Evolutionary conservation across 1,140 invertebrate species (phyloP).

Genomic region (Brachystomella parvula): DNA sequence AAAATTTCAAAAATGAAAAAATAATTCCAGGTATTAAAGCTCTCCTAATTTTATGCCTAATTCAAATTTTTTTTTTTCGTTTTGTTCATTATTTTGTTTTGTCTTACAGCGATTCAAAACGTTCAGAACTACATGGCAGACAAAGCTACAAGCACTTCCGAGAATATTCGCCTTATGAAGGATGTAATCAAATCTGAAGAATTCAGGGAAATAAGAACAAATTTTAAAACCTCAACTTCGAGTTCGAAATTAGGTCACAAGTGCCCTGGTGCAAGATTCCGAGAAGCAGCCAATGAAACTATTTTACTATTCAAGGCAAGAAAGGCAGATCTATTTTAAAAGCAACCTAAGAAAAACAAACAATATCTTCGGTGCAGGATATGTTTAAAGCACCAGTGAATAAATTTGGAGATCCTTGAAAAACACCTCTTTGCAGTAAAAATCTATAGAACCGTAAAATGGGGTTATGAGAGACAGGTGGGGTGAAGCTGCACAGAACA

Average conservation of each 20-base stretch:
- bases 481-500: no score
- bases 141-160: background rate
- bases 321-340: background rate
- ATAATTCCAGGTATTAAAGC: background rate
- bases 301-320: background rate
- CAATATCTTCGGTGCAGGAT: no score
- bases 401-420: no score
- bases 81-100: no score
- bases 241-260: background rate
- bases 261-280: background rate
- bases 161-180: background rate
- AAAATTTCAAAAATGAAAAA: background rate
- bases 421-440: no score
- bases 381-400: no score
- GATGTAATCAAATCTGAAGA: slow-evolving; percentile 1
- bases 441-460: no score
- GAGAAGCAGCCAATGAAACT: background rate
- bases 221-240: background rate
- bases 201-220: background rate
- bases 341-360: background rate
- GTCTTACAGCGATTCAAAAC: background rate
- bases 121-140: background rate
- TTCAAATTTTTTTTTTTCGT: no score
- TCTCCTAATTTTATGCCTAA: slow-evolving; percentile 1
- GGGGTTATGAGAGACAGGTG: no score